These are phyloP conservation scores for Babylonia areolata DNA, from an alignment of 1,140 invertebrate species.

Conservation along the genomic window DNA sequence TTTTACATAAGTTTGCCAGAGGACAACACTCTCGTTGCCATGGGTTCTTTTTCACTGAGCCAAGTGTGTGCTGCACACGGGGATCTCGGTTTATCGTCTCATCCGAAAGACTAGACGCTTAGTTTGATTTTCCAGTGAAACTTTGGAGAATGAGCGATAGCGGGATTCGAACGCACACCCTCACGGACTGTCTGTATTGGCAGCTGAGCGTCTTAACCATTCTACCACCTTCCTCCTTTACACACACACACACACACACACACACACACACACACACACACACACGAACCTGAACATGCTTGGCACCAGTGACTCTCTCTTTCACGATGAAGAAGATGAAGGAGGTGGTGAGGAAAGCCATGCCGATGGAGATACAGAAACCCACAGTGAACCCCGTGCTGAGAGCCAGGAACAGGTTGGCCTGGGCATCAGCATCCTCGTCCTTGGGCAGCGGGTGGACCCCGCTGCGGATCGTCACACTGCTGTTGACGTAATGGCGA, in stretches of 20 bases:
- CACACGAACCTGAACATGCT: constrained; percentile 69
- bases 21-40: no score
- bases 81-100: no score
- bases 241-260: constrained; percentile 3
- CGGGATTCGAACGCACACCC: no score
- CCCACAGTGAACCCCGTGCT: constrained; percentile 61
- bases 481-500: constrained; percentile 56
- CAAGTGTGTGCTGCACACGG: no score
- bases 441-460: constrained; percentile 54
- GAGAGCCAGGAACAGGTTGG: constrained; percentile 33
- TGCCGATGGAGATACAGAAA: constrained; percentile 68
- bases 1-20: no score
- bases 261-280: background rate
- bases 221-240: no score
- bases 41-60: no score
- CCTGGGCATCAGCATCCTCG: constrained; percentile 42
- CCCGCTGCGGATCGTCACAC: constrained; percentile 50
- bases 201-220: no score
- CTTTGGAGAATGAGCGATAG: no score
- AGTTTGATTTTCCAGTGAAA: no score
- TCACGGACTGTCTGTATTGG: no score
- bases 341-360: constrained; percentile 69
- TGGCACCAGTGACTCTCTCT: constrained; percentile 64
- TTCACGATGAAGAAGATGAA: constrained; percentile 72
- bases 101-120: no score